Evolutionary conservation across 2,888 invertebrate genomes (phyloP).

Genomic region (Pammene fasciana): DNA sequence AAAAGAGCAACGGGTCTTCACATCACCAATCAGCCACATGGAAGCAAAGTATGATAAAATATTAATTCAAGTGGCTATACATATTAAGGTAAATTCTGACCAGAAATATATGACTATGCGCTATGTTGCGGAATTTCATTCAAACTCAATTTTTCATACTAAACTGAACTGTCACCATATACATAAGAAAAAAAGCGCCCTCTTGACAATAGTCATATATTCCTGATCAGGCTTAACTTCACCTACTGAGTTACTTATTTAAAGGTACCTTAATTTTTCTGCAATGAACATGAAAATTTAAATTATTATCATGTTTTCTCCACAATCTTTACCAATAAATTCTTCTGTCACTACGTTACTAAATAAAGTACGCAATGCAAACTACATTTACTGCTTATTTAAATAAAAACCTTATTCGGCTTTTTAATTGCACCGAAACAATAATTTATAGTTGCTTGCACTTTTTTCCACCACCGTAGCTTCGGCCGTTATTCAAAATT

Average conservation of each 20-base stretch:
- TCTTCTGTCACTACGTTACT: constrained; percentile 14
- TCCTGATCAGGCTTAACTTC: too few species aligned
- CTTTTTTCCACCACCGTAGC: constrained; percentile 65
- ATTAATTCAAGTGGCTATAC: not conserved
- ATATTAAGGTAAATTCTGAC: too few species aligned
- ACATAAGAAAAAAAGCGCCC: too few species aligned
- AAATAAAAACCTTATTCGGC: constrained; percentile 43
- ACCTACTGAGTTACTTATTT: not conserved
- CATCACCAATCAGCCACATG: too few species aligned
- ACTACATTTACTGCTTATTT: constrained; percentile 31
- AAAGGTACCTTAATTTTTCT: not conserved
- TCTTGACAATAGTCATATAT: too few species aligned
- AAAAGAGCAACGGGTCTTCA: not conserved
- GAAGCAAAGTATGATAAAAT: not conserved
- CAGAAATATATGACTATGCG: too few species aligned
- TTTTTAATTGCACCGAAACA: constrained; percentile 79
- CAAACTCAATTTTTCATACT: too few species aligned
- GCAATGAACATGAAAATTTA: not conserved
- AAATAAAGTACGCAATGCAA: constrained; percentile 9
- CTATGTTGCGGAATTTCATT: too few species aligned
- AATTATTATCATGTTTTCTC: not conserved
- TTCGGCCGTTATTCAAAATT: constrained; percentile 78
- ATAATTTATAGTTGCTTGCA: constrained; percentile 75
- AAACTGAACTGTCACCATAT: too few species aligned
- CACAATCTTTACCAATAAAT: not conserved